Percentiles rank a stretch among this genome's conserved stretches.
Conservation (phyloP, 2,113 vertebrate species). For the Coturnix japonica region DNA sequence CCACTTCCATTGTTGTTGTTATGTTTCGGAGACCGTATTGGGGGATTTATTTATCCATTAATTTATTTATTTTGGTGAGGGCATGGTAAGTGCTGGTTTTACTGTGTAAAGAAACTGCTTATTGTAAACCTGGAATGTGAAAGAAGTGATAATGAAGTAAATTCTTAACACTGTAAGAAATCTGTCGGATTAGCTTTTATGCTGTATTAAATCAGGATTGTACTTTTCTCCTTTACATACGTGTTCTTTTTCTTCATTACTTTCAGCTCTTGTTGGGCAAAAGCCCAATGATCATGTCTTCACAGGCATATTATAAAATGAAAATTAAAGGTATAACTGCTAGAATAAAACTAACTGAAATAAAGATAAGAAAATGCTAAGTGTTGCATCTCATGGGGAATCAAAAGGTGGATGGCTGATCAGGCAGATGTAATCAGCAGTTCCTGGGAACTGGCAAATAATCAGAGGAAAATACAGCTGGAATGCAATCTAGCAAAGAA, state of each 20-base stretch:
- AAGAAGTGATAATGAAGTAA: not conserved
- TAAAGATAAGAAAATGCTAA: slow-evolving; percentile 5
- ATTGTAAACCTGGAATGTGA: not conserved
- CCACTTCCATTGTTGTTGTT: slow-evolving; percentile 58
- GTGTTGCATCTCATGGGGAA: not conserved
- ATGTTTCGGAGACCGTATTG: not conserved
- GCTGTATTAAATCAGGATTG: not conserved
- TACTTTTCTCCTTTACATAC: not conserved
- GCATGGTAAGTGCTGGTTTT: not conserved
- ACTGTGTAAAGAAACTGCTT: not conserved
- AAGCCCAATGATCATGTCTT: slow-evolving; percentile 65
- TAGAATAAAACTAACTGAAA: slow-evolving; percentile 15
- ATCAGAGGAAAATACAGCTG: not conserved
- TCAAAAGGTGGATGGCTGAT: not conserved
- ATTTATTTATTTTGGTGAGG: not conserved
- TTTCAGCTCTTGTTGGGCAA: slow-evolving; percentile 65
- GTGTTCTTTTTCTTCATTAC: not conserved
- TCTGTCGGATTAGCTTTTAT: not conserved
- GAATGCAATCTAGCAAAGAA: not conserved
- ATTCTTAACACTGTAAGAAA: not conserved
- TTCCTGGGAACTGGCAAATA: not conserved
- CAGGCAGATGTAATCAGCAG: not conserved
- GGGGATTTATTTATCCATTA: not conserved
- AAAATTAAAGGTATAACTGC: slow-evolving; percentile 41
- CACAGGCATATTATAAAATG: slow-evolving; percentile 60